Evolutionary conservation across 2,113 vertebrate species (phyloP).

Genomic region (Orcinus orca): DNA sequence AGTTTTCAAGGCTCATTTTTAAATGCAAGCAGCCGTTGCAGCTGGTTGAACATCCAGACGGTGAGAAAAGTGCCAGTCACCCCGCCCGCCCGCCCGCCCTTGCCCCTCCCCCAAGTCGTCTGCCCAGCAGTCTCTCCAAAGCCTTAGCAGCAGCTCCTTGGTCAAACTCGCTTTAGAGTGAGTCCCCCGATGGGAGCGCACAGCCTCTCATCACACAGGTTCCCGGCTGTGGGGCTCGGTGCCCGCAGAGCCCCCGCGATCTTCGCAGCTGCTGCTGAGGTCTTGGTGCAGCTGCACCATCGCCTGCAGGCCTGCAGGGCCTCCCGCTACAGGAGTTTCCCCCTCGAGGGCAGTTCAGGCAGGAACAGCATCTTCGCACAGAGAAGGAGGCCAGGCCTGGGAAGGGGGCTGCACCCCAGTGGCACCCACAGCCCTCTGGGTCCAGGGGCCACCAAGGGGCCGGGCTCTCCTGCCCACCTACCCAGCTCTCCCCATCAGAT

Average conservation of each 20-base stretch:
- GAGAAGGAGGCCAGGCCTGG: background rate
- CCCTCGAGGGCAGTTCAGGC: background rate
- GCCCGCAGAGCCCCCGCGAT: accelerated
- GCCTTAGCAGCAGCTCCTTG: background rate
- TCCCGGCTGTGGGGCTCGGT: background rate
- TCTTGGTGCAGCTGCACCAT: too few relatives aligned
- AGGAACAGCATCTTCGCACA: background rate
- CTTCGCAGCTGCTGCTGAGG: background rate
- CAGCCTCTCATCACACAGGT: accelerated
- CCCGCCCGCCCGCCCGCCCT: background rate
- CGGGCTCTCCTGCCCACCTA: background rate
- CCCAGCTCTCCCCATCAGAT: background rate
- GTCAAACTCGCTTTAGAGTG: background rate
- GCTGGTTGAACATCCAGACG: background rate
- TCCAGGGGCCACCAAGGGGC: background rate
- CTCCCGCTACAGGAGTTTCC: background rate
- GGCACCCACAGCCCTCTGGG: background rate
- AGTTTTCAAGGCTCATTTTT: accelerated
- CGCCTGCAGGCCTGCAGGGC: accelerated
- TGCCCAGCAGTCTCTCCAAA: accelerated
- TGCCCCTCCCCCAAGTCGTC: background rate
- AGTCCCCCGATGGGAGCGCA: background rate
- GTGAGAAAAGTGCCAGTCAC: background rate
- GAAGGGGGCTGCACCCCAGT: accelerated
- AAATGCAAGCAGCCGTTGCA: background rate